Evolutionary conservation across 2,888 invertebrate genomes (phyloP), one percentile per base, ranked within the genome.

Genomic region (Limnephilus auricula): DNA sequence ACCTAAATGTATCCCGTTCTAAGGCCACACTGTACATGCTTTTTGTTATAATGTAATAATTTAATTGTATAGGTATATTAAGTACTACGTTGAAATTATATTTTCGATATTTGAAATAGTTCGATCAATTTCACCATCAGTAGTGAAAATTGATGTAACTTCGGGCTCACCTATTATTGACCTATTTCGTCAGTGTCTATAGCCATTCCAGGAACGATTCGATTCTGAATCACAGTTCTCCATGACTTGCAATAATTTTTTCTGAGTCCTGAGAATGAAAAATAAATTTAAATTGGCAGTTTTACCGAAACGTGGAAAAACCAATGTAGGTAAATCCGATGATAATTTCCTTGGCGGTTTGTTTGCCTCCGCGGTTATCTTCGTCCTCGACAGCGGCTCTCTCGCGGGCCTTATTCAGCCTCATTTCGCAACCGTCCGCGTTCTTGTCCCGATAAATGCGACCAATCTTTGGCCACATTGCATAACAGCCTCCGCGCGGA

Each of bases 351-450:
- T 83, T 37, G 34, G 5, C 37, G 10, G 13, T 32, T 6, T 34
- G 83, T 83, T 83, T 83, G 25, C 83, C n/a, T 83, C 37, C 37
- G 37, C 32, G 34, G n/a, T 83, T 83, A 37, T 18, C 32, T 37
- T 83, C 83, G 83, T 83, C 83, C 83, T 83, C 80, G 80, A 32
- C 80, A 80, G 30, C 79, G 31, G 65, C 65, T 65, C 65, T 65
- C 65, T 80, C 83, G 25, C 32, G 83, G n/a, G 32, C 83, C 83
- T 83, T 83, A 32, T 83, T 37, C 37, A 34, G 83, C n/a, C 18
- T 34, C 25, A 34, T 37, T 83, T 83, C 83, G 34, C 37, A 25
- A 83, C 32, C 37, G 65, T 25, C 65, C 65, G 65, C 25, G 65
- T 65, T 65, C 65, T 65, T 25, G 65, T n/a, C 65, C n/a, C 65